phyloP scores from a whole-genome alignment of 2,113 vertebrate species.

The Callithrix jacchus region DNA sequence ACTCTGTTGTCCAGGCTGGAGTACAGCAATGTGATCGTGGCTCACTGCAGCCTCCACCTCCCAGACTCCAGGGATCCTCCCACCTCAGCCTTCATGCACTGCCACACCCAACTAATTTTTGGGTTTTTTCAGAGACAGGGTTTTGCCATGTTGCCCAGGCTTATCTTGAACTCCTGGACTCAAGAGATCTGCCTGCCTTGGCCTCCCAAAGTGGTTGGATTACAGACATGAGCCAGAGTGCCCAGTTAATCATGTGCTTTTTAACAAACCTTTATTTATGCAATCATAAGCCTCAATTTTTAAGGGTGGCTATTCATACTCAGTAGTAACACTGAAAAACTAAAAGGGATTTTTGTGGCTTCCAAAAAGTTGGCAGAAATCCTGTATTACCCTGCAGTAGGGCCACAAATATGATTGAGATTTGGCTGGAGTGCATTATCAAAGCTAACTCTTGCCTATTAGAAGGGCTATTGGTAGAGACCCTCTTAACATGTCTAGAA shows the following conservation, averaged over 20 bases:
- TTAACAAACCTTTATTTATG: slow-evolving; percentile 31
- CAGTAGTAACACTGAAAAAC: not conserved
- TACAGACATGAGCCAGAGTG: too few species aligned
- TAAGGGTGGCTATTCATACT: not conserved
- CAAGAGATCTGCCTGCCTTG: too few species aligned
- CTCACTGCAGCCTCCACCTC: too few species aligned
- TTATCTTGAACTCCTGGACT: too few species aligned
- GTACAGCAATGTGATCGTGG: too few species aligned
- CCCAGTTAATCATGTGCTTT: not conserved
- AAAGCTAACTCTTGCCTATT: not conserved
- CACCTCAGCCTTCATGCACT: too few species aligned
- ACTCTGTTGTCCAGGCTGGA: too few species aligned
- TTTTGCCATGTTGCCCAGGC: too few species aligned
- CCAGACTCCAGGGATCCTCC: too few species aligned
- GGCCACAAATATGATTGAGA: not conserved
- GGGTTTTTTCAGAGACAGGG: too few species aligned
- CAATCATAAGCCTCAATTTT: not conserved
- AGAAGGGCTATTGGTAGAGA: not conserved
- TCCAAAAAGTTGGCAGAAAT: slow-evolving; percentile 13
- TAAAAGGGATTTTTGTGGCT: not conserved
- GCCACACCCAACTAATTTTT: too few species aligned
- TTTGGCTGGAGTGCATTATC: not conserved
- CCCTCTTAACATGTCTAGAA: not conserved
- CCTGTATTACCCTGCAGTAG: not conserved
- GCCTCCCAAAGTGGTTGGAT: too few species aligned